phyloP scores from a whole-genome alignment of 92 coral and sea anemone genomes.

The Epizoanthus ramosus region DNA sequence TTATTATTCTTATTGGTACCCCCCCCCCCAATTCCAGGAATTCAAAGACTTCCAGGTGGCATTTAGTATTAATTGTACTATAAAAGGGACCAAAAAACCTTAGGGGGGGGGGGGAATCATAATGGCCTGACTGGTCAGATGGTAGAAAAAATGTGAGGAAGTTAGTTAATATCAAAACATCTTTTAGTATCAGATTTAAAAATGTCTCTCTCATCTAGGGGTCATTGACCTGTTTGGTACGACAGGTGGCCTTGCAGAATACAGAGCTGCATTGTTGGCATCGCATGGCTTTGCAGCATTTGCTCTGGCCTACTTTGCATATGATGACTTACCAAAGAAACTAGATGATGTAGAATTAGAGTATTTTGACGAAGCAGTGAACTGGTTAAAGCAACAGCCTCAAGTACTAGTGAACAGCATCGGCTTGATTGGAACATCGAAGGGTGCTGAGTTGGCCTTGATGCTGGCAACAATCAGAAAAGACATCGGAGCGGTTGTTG shows the following conservation, averaged over 20 bases:
- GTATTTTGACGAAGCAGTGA: conserved; percentile 77
- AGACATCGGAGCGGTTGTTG: conserved; percentile 67
- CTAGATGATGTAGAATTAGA: conserved; percentile 58
- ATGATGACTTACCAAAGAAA: conserved; percentile 65
- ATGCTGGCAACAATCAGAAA: conserved; percentile 61
- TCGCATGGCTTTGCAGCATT: conserved; percentile 73
- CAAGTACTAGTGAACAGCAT: conserved; percentile 57
- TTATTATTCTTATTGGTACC: too few species aligned
- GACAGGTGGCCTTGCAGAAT: conserved; percentile 70
- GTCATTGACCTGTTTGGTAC: conserved; percentile 73
- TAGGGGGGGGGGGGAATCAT: too few species aligned
- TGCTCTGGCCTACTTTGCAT: conserved; percentile 70
- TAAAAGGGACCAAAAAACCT: too few species aligned
- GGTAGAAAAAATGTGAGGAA: too few species aligned
- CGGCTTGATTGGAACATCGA: conserved; percentile 74
- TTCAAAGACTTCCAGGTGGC: too few species aligned
- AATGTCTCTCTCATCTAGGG: conserved; percentile 33
- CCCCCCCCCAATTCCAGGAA: too few species aligned
- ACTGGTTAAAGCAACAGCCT: conserved; percentile 56
- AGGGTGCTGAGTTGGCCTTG: conserved; percentile 71
- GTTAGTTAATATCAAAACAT: too few species aligned
- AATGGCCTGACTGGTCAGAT: too few species aligned
- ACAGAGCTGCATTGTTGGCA: conserved; percentile 76
- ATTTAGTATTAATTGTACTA: too few species aligned
- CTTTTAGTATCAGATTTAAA: too few species aligned